Evolutionary conservation across 35 echinoderm and acorn worm species (phyloP).

Genomic region (Chiridota heheva): DNA sequence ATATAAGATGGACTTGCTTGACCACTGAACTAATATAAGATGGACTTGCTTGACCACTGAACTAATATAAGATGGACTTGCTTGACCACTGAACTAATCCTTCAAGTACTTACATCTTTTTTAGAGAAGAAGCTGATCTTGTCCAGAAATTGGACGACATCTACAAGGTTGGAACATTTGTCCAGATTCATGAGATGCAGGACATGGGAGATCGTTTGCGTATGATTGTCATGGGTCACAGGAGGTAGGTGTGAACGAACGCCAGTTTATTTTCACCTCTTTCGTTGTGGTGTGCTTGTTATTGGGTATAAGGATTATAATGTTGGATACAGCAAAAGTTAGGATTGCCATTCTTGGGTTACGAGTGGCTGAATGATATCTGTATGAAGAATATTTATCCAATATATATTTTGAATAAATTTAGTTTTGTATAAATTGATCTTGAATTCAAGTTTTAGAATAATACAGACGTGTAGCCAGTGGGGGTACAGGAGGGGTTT

Average conservation of each 20-base stretch:
- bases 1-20: no score
- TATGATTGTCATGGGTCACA: slow-evolving; percentile 87
- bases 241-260: slow-evolving; percentile 56
- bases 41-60: no score
- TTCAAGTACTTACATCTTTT: background rate
- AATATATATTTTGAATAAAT: no score
- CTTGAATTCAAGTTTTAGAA: no score
- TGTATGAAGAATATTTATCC: no score
- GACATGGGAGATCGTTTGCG: slow-evolving; percentile 80
- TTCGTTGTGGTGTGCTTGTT: background rate
- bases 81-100: background rate
- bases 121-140: slow-evolving; percentile 64
- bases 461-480: no score
- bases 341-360: no score
- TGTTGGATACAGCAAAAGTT: background rate
- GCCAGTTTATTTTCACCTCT: background rate
- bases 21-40: no score
- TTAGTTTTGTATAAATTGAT: no score
- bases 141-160: slow-evolving; percentile 60
- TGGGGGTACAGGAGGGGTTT: no score
- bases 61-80: no score
- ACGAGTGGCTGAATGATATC: no score
- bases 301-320: background rate
- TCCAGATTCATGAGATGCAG: slow-evolving; percentile 93
- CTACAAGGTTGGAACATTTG: slow-evolving; percentile 78